These are phyloP conservation scores for Hyles vespertilio DNA, from an alignment of 1,140 invertebrate species.

Conservation along the genomic window DNA sequence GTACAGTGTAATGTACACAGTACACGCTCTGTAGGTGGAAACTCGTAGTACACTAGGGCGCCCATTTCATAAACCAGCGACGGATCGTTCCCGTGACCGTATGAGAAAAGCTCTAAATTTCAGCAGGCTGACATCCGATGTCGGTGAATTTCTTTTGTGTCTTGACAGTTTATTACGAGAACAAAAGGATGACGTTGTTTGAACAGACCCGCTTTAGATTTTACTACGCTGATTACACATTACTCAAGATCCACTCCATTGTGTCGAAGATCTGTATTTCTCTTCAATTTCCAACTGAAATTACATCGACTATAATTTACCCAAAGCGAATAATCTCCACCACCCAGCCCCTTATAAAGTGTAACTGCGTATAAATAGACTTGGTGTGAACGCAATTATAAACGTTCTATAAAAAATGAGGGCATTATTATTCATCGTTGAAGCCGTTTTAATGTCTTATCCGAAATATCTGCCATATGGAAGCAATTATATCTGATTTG, in stretches of 20 bases:
- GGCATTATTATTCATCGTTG: background rate
- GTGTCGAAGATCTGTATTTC: conserved; percentile 40
- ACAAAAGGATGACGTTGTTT: conserved; percentile 44
- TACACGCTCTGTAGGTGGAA: no score
- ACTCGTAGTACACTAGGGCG: conserved; percentile 1
- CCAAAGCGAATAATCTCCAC: conserved; percentile 26
- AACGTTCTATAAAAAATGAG: background rate
- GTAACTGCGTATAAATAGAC: background rate
- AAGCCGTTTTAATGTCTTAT: background rate
- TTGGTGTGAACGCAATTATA: background rate
- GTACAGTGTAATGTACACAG: no score
- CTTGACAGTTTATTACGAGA: conserved; percentile 53
- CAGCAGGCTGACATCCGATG: conserved; percentile 38
- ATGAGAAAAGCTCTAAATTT: conserved; percentile 37
- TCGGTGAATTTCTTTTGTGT: conserved; percentile 51
- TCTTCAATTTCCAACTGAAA: conserved; percentile 36
- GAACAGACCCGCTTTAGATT: conserved; percentile 45
- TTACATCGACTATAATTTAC: conserved; percentile 38
- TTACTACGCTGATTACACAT: conserved; percentile 45
- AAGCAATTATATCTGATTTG: conserved; percentile 2
- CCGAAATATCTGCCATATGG: no score
- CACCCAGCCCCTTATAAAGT: conserved; percentile 23
- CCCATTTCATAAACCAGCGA: conserved; percentile 25
- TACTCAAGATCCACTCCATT: conserved; percentile 43
- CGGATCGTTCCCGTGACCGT: conserved; percentile 28